Evolutionary conservation across 1,140 invertebrate genomes (phyloP).

Genomic region (Aplysia californica): DNA sequence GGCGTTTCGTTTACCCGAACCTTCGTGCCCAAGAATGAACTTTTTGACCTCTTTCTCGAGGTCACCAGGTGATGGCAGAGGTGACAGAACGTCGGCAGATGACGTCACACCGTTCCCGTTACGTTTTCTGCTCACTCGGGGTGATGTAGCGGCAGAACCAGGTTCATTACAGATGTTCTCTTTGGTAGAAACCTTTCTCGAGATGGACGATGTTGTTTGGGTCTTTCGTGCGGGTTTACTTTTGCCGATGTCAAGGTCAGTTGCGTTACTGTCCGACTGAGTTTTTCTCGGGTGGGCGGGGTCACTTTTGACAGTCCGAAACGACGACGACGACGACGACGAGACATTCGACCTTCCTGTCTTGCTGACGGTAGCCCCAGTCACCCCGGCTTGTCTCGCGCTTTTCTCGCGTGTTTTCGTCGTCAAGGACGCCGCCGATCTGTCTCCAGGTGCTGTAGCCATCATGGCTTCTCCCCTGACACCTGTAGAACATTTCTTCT

Average conservation of each 20-base stretch:
- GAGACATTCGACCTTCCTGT: not conserved
- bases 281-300: not conserved
- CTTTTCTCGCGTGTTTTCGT: not conserved
- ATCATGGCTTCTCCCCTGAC: too few relatives aligned
- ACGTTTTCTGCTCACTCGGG: not conserved
- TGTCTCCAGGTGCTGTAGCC: too few relatives aligned
- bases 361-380: too few relatives aligned
- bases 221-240: not conserved
- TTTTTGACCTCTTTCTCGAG: not conserved
- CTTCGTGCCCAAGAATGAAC: not conserved
- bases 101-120: not conserved
- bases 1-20: not conserved
- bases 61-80: not conserved
- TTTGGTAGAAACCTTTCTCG: constrained; percentile 1
- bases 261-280: too few relatives aligned
- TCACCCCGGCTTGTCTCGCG: not conserved
- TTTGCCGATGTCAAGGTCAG: too few relatives aligned
- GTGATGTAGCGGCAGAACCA: not conserved
- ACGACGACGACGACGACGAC: too few relatives aligned
- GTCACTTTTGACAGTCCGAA: not conserved
- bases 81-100: constrained; percentile 8
- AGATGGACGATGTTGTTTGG: not conserved
- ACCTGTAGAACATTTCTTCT: too few relatives aligned
- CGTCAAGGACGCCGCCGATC: too few relatives aligned
- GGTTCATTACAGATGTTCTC: constrained; percentile 17